These are phyloP conservation scores for Tenthredo notha DNA, from an alignment of 2,888 invertebrate genomes.

Conservation along the genomic window DNA sequence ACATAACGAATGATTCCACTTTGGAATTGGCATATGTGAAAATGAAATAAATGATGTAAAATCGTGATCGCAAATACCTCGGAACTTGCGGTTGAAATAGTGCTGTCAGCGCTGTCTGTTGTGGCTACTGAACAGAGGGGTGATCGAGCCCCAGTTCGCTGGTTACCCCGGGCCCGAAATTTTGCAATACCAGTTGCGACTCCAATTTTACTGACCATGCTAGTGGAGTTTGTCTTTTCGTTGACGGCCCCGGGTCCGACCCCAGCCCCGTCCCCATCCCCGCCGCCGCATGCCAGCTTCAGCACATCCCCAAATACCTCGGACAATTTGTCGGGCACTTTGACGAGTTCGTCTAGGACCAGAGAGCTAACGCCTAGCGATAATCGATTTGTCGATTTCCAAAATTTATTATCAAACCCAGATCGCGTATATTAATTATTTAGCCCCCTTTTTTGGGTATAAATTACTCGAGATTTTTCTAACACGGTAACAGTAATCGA, in stretches of 20 bases:
- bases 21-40: neutral
- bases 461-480: neutral
- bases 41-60: neutral
- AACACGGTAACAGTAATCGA: neutral
- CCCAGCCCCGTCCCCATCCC: slow-evolving; percentile 61
- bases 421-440: neutral
- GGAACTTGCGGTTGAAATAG: slow-evolving; percentile 70
- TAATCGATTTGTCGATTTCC: slow-evolving; percentile 42
- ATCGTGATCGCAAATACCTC: slow-evolving; percentile 66
- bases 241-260: slow-evolving; percentile 61
- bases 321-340: slow-evolving; percentile 76
- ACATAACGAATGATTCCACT: neutral
- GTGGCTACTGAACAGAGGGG: slow-evolving; percentile 70
- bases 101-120: slow-evolving; percentile 73
- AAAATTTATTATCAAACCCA: slow-evolving; percentile 18
- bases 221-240: slow-evolving; percentile 56
- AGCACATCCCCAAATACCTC: slow-evolving; percentile 75
- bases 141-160: slow-evolving; percentile 68
- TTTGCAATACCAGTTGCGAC: slow-evolving; percentile 72
- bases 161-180: slow-evolving; percentile 72
- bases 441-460: neutral
- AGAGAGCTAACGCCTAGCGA: slow-evolving; percentile 63
- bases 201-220: slow-evolving; percentile 68
- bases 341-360: slow-evolving; percentile 74
- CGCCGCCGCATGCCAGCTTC: slow-evolving; percentile 74